Evolutionary conservation across 2,797 vertebrate genomes (phyloP).

Genomic region (Acanthiza pusilla): DNA sequence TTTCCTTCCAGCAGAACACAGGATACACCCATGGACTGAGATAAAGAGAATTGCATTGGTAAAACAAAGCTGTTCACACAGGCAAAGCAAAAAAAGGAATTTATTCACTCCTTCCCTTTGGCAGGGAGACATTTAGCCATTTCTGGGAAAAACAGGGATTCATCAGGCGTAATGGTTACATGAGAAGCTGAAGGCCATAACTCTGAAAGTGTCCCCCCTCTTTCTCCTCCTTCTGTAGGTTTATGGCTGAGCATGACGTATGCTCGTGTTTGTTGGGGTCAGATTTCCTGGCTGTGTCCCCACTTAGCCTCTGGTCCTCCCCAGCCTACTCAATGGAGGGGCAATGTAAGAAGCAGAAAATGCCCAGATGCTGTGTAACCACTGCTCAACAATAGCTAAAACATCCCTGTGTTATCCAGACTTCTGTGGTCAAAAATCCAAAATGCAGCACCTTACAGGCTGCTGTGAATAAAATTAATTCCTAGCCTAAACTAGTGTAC

Average conservation of each 20-base stretch:
- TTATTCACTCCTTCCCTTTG: background rate
- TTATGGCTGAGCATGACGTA: accelerated
- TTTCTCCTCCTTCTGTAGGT: background rate
- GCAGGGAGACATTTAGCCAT: background rate
- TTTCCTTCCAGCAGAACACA: background rate
- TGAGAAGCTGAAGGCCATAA: background rate
- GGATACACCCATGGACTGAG: background rate
- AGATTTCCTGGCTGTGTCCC: background rate
- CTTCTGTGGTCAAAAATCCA: background rate
- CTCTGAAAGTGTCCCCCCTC: accelerated
- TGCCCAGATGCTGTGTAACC: background rate
- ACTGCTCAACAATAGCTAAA: background rate
- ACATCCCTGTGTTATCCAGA: background rate
- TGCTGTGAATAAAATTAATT: background rate
- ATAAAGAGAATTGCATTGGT: background rate
- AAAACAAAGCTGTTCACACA: background rate
- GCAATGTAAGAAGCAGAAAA: background rate
- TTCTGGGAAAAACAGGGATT: background rate
- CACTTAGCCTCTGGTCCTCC: background rate
- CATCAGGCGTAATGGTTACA: background rate
- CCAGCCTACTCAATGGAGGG: accelerated
- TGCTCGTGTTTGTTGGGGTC: accelerated
- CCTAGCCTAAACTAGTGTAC: background rate
- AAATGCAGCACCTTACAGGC: background rate
- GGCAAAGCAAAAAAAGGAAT: background rate